A percentile compares a stretch with the other conserved stretches of the same genome.
These are phyloP conservation scores for Andrena fulva DNA, from an alignment of 2,888 invertebrate genomes.

Conservation along the genomic window DNA sequence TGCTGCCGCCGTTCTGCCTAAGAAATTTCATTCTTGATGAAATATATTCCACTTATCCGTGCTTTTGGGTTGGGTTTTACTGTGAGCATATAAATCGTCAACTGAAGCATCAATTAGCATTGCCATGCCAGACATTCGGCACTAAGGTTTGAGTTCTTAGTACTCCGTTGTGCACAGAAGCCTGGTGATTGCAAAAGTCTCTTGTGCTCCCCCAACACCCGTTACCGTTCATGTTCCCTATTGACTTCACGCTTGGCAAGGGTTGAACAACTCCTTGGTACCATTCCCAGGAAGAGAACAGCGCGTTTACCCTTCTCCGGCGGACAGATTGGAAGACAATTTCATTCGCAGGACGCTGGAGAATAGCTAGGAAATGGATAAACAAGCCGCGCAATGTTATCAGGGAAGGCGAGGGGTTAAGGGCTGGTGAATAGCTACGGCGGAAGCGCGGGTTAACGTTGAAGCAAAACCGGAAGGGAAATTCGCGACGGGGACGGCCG, in stretches of 20 bases:
- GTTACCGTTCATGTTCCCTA: too few relatives aligned
- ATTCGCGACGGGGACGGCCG: slow-evolving; percentile 52
- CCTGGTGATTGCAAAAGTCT: too few relatives aligned
- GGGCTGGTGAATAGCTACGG: slow-evolving; percentile 42
- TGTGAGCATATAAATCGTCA: not conserved
- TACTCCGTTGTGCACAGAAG: too few relatives aligned
- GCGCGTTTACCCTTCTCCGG: not conserved
- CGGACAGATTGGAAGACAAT: slow-evolving; percentile 26
- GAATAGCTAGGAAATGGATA: slow-evolving; percentile 29
- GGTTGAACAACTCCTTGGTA: not conserved
- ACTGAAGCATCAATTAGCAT: not conserved
- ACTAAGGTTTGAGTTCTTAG: too few relatives aligned
- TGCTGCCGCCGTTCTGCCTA: not conserved
- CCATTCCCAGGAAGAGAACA: not conserved
- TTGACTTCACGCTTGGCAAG: not conserved
- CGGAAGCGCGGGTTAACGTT: slow-evolving; percentile 53
- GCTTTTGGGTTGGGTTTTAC: not conserved
- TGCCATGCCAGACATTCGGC: too few relatives aligned
- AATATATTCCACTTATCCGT: not conserved
- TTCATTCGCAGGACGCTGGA: slow-evolving; percentile 5
- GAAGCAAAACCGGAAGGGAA: slow-evolving; percentile 51
- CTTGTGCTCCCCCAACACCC: too few relatives aligned
- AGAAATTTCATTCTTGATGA: not conserved
- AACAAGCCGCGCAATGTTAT: slow-evolving; percentile 39
- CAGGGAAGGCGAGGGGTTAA: slow-evolving; percentile 22